Base-by-base conservation (phyloP, 1,140 invertebrate species). In the Cherax destructor region DNA sequence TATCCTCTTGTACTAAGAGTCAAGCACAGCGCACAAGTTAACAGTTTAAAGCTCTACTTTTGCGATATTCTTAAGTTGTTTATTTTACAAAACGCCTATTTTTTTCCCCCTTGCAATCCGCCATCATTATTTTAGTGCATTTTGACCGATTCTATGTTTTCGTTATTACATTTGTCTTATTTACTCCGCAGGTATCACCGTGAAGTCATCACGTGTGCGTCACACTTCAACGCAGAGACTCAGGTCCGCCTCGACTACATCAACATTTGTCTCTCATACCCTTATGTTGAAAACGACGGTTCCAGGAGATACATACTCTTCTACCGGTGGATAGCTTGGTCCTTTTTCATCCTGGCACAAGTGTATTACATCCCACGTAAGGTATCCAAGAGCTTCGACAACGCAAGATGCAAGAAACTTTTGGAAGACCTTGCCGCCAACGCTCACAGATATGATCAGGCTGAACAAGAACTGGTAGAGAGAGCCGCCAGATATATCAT, bases 181-280 rank as follows among this genome's bases (percentile, higher is more conserved):
- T 24, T 52, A 7, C 49, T 21, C 21, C 0, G 5, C 83, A 86
- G 83, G 83, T 86, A 86, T 86, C 49, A 86, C 69, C 83, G 72
- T 74, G 83, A 86, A 4, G 65, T 86, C 65, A 86, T 86, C 65
- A 86, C 61, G 0, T 86, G 83, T 21, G 83, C 49, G 50, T 86
- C 83, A 30, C 83, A 86, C 72, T 86, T 74, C 83, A 86, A 86
- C 83, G 83, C 83, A 11, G 83, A 86, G 2, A 50, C 61, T 11
- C 83, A 86, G 30, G 83, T 86, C 49, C 61, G 83, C 13, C 83
- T 86, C 65, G 83, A 86, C 83, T 86, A 86, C 83, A 47, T 86
- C 65, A 86, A 86, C 41, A 86, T 76, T 65, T 86, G 83, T 24
- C 83, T 86, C 83, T 86, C 83, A 13, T 86, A 86, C 65, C 83